phyloP scores from a whole-genome alignment of 2,113 vertebrate species.

The Cryptomyrus ogoouensis region DNA sequence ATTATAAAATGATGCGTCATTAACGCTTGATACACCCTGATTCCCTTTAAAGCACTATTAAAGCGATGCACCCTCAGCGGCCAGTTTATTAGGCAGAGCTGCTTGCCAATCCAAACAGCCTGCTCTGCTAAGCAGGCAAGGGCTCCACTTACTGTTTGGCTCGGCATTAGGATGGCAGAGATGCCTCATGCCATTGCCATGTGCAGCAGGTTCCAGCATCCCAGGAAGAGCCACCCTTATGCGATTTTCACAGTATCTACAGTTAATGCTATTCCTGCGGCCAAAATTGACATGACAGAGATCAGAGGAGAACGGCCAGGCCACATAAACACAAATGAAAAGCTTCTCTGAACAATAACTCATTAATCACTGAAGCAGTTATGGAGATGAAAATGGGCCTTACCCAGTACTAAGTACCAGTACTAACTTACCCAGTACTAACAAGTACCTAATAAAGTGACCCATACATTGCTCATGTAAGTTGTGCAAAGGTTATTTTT shows the following conservation, averaged over 20 bases:
- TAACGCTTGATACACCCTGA: constrained; percentile 12
- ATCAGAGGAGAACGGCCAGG: not conserved
- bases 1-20: not conserved
- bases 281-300: not conserved
- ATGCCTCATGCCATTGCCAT: not conserved
- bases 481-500: not conserved
- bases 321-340: not conserved
- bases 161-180: not conserved
- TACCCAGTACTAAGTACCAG: not conserved
- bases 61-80: not conserved
- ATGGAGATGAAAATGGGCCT: not conserved
- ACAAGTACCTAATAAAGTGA: not conserved
- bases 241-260: not conserved
- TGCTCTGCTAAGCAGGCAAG: not conserved
- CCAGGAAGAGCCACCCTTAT: not conserved
- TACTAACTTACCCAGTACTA: not conserved
- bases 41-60: constrained; percentile 6
- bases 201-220: not conserved
- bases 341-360: not conserved
- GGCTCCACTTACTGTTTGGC: not conserved
- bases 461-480: not conserved
- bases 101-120: not conserved
- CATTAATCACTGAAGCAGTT: not conserved
- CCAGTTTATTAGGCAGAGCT: not conserved
- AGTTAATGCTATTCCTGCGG: not conserved